Conservation (phyloP, 1,140 invertebrate genomes). For the Tribolium castaneum region DNA sequence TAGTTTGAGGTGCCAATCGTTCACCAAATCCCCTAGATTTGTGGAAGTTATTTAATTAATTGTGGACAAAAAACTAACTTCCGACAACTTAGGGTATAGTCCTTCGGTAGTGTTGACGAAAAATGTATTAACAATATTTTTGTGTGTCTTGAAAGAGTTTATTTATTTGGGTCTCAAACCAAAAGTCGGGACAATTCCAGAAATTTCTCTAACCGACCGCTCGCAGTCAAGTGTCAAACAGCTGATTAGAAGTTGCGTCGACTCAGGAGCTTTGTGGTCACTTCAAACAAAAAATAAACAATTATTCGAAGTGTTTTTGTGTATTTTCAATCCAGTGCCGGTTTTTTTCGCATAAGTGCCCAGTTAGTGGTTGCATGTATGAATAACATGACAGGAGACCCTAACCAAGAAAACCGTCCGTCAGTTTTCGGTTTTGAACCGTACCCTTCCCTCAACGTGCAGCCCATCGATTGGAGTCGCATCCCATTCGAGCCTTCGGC, state of each 20-base stretch:
- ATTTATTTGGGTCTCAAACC: background rate
- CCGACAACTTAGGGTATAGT: background rate
- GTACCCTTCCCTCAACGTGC: slow-evolving; percentile 46
- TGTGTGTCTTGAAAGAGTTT: background rate
- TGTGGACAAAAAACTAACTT: background rate
- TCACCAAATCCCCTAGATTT: background rate
- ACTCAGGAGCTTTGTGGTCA: background rate
- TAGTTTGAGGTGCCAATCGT: background rate
- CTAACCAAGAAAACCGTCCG: slow-evolving; percentile 56
- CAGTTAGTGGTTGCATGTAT: slow-evolving; percentile 13
- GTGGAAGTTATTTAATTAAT: background rate
- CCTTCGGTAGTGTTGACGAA: background rate
- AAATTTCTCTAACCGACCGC: background rate
- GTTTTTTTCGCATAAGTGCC: background rate
- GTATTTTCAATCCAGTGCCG: background rate
- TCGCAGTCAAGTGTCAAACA: background rate
- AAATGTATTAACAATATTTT: background rate
- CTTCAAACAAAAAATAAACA: slow-evolving; percentile 20
- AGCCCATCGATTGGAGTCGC: slow-evolving; percentile 44
- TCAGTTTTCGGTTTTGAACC: slow-evolving; percentile 53
- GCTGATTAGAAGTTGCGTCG: slow-evolving; percentile 6
- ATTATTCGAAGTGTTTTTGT: background rate
- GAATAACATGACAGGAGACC: slow-evolving; percentile 57
- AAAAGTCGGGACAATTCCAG: background rate
- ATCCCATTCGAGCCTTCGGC: slow-evolving; percentile 27